phyloP scores from a whole-genome alignment of 2,113 vertebrate species.

The Serilophus lunatus region DNA sequence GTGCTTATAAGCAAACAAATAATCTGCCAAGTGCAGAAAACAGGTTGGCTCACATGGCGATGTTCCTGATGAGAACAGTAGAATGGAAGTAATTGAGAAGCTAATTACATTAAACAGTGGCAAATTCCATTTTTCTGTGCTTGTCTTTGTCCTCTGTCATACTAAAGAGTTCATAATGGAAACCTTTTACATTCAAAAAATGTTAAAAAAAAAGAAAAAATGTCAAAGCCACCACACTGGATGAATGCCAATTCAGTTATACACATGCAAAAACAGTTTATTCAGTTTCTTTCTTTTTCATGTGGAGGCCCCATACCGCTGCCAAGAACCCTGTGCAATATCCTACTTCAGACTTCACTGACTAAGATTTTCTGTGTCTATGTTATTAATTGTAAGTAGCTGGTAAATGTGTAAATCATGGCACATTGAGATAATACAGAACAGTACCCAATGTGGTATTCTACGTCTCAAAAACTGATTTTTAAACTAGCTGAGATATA shows the following conservation, averaged over 20 bases:
- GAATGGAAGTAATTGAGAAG: not conserved
- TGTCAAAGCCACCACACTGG: not conserved
- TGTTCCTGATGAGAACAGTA: not conserved
- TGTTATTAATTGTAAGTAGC: slow-evolving; percentile 54
- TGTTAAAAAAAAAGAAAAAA: not conserved
- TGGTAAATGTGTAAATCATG: slow-evolving; percentile 42
- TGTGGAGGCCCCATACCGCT: not conserved
- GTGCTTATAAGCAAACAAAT: not conserved
- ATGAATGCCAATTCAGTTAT: not conserved
- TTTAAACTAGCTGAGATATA: slow-evolving; percentile 51
- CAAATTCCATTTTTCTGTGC: not conserved
- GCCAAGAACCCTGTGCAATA: not conserved
- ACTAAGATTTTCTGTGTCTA: not conserved
- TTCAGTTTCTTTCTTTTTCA: not conserved
- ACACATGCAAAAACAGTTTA: not conserved
- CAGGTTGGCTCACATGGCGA: not conserved
- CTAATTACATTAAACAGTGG: not conserved
- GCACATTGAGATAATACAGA: slow-evolving; percentile 30
- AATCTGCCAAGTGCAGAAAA: not conserved
- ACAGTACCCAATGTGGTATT: slow-evolving; percentile 11
- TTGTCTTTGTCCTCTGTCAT: not conserved
- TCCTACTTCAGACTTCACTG: not conserved
- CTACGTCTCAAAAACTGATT: slow-evolving; percentile 61
- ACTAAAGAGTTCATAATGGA: not conserved
- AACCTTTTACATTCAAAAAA: not conserved